Percentiles rank a stretch among this genome's conserved stretches.
Conservation (phyloP, 2,797 vertebrate genomes). For the Nyctibius grandis region DNA sequence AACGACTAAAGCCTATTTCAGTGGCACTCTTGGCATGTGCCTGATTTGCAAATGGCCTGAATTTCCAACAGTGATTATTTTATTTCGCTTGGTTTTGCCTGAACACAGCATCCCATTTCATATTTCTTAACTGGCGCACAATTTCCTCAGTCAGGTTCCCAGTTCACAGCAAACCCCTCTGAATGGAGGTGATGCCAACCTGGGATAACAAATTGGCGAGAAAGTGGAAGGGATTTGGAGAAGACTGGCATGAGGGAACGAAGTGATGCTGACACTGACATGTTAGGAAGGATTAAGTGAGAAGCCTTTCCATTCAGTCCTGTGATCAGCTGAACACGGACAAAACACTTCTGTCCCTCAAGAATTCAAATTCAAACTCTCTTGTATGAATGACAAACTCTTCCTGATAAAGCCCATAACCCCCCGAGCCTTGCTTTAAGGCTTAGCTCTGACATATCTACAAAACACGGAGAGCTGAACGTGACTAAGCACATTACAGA, state of each 20-base stretch:
- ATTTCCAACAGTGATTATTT: neutral
- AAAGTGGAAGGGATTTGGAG: neutral
- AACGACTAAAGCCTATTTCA: neutral
- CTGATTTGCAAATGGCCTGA: neutral
- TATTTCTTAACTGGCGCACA: neutral
- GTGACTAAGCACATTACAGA: neutral
- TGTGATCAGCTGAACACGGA: neutral
- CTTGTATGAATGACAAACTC: neutral
- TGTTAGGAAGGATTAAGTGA: neutral
- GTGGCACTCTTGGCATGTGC: neutral
- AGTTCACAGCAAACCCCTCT: neutral
- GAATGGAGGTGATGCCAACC: fast-evolving
- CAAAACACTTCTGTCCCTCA: neutral
- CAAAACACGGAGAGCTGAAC: neutral
- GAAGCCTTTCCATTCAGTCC: neutral
- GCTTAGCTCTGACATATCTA: neutral
- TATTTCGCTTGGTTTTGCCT: neutral
- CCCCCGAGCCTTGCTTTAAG: neutral
- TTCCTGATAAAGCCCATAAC: neutral
- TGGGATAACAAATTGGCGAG: neutral
- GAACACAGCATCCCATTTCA: neutral
- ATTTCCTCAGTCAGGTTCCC: neutral
- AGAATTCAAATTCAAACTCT: neutral
- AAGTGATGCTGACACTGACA: neutral
- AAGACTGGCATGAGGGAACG: neutral